Base-by-base conservation (phyloP, 2,888 invertebrate genomes). In the Erebia palarica region DNA sequence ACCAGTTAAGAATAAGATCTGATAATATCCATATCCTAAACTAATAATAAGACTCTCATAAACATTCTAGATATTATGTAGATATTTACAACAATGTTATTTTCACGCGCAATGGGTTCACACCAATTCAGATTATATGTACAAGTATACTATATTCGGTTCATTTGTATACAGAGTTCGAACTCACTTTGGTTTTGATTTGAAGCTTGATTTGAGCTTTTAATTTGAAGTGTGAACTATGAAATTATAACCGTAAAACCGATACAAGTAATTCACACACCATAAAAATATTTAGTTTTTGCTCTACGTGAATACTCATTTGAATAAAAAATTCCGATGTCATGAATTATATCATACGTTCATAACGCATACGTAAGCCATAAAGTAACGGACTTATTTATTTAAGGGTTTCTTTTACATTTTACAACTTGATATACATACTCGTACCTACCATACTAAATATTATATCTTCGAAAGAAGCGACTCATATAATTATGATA, bases 201-300 rank as follows among this genome's bases (percentile, higher is more conserved):
- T 42, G 60, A 61, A 13, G 61, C n/a, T n/a, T n/a, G n/a, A n/a
- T n/a, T n/a, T n/a, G n/a, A 7, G 8, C 14, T 36, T 21, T 27
- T 44, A 44, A 60, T 16, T n/a, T 42, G 60, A 61, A 13, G 61
- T 61, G 61, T 61, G 61, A 61, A 61, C 47, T 61, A 44, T 61
- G 44, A 61, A 61, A 61, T 61, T 47, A 36, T 36, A 61, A 61
- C 61, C 47, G 61, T 61, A 44, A 60, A 61, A 18, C 61, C 13
- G 10, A 4, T 18, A 5, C 11, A 18, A 47, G 16, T 18, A 44
- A 21, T 61, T 61, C 44, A 61, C 61, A 61, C 47, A 18, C 14
- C 21, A 21, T 61, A 61, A 44, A 44, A 2, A 13, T 16, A 13
- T 61, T 44, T 60, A 16, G 60, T 60, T 60, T 60, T 47, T 47